Conservation (phyloP, 92 coral and sea anemone species). For the Hydrozoanthus gracilis region DNA sequence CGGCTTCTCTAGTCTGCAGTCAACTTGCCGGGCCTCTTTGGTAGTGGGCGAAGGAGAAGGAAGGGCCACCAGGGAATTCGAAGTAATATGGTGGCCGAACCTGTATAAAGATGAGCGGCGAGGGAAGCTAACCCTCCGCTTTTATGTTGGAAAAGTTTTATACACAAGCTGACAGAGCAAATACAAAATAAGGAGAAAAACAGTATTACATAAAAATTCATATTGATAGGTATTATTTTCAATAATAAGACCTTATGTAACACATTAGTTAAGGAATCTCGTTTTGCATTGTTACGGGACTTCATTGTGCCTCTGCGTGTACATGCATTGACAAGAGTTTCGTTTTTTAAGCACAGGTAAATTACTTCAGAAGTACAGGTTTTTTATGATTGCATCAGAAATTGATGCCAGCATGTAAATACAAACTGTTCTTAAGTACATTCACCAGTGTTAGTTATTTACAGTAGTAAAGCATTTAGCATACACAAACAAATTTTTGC, state of each 20-base stretch:
- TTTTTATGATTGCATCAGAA: slow-evolving; percentile 2
- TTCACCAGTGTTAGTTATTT: too few relatives aligned
- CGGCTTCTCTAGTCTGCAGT: neutral
- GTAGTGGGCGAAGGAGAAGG: slow-evolving; percentile 58
- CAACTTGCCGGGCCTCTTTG: slow-evolving; percentile 56
- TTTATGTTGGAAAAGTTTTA: slow-evolving; percentile 51
- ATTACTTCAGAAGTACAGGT: too few relatives aligned
- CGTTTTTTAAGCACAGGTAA: too few relatives aligned
- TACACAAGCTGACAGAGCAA: neutral
- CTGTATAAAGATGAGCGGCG: neutral
- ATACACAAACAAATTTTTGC: neutral
- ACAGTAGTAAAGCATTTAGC: too few relatives aligned
- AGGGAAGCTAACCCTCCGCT: slow-evolving; percentile 20
- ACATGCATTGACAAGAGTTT: neutral
- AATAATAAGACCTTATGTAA: neutral
- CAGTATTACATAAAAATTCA: neutral
- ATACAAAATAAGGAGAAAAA: neutral
- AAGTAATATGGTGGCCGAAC: slow-evolving; percentile 60
- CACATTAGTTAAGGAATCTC: too few relatives aligned
- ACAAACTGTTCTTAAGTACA: neutral
- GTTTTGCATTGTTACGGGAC: too few relatives aligned
- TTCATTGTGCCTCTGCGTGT: too few relatives aligned
- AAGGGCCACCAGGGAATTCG: slow-evolving; percentile 65
- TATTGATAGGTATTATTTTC: slow-evolving; percentile 5
- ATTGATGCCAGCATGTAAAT: slow-evolving; percentile 17